Percentiles rank a stretch among this genome's conserved stretches.
phyloP scores from a whole-genome alignment of 2,888 invertebrate species.

The Sthenelais limicola region DNA sequence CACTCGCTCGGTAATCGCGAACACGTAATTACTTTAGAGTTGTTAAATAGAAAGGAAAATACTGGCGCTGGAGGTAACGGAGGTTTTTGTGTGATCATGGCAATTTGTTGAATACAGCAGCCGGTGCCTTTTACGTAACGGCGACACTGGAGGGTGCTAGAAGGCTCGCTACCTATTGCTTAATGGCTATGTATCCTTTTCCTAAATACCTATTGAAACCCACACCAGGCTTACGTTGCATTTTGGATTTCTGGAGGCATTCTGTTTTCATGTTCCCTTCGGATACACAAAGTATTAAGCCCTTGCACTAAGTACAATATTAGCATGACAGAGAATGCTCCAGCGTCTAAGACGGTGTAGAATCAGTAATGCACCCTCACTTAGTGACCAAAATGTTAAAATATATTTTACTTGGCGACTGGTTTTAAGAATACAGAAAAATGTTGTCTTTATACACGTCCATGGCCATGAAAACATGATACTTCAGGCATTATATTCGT shows the following conservation, averaged over 20 bases:
- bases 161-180: background rate
- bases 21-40: background rate
- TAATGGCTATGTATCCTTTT: constrained; percentile 16
- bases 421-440: too few relatives aligned
- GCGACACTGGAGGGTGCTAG: background rate
- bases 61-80: background rate
- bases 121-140: background rate
- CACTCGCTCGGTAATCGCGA: background rate
- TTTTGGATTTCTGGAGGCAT: constrained; percentile 5
- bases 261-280: background rate
- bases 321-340: background rate
- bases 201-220: constrained; percentile 14
- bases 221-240: background rate
- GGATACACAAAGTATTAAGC: background rate
- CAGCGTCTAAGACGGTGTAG: background rate
- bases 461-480: too few relatives aligned
- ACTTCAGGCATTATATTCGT: too few relatives aligned
- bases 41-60: background rate
- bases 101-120: background rate
- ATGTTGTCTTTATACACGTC: too few relatives aligned
- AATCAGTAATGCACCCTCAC: background rate
- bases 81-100: background rate
- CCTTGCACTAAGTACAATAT: background rate
- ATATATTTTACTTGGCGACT: too few relatives aligned
- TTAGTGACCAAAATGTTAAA: background rate